Evolutionary conservation across 2,888 invertebrate genomes (phyloP), one percentile per base, ranked within the genome.

Genomic region (Pardosa pseudoannulata): DNA sequence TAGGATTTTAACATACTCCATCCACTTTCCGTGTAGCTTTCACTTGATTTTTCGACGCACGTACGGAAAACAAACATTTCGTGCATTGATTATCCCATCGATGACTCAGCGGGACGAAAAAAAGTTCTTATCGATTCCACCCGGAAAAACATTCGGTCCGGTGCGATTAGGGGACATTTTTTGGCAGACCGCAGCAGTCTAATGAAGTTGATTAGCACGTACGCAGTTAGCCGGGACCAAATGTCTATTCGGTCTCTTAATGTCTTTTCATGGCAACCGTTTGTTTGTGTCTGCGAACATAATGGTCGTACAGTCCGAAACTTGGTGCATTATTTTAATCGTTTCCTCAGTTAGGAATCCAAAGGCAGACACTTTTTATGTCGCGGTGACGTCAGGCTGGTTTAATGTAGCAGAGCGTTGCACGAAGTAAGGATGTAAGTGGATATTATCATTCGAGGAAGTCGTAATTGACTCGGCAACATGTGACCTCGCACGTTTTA

Each of bases 171-270:
- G 29, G 50, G 50, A 74, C 74, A 62, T 75, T 75, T 75, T 75
- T 67, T 32, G 19, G 1, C 27, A 28, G 64, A 64, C 79, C 79
- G 19, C 41, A 71, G 72, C 39, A 46, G 64, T 68, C 74, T 81
- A 81, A 81, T 81, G 81, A 81, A 81, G 73, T 68, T 81, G 81
- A 81, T 81, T 81, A 81, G 81, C 81, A 81, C 81, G 74, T 81
- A 68, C 41, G 41, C 72, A 72, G 71, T 72, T 79, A 72, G 71
- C 71, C 19, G 5, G 74, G 68, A 50, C 74, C 67, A 68, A 81
- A 74, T 74, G 74, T 74, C 74, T 74, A 70, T 74, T 68, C 46
- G 68, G 27, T 46, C 23, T 50, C 68, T 68, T 81, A 81, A 81
- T 81, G 81, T 74, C 81, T 62, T 74, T 74, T 81, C 81, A 74